These are phyloP conservation scores for Trichopria drosophilae DNA, from an alignment of 2,888 invertebrate genomes.

Conservation along the genomic window DNA sequence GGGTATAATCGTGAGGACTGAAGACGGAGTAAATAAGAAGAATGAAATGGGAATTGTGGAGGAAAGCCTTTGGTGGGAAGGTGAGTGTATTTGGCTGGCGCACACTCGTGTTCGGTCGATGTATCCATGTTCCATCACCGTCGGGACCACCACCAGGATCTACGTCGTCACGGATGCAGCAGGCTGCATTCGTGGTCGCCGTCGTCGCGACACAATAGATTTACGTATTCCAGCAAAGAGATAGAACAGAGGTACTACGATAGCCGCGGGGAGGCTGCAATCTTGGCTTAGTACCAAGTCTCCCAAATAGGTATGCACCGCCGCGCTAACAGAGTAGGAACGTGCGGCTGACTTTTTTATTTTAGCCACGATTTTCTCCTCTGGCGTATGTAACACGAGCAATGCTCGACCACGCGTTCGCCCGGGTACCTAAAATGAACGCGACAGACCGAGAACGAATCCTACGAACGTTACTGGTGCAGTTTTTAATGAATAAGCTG, in stretches of 20 bases:
- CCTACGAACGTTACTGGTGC: too few relatives aligned
- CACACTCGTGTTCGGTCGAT: too few relatives aligned
- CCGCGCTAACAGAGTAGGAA: conserved; percentile 15
- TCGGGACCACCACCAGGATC: too few relatives aligned
- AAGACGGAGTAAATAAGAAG: too few relatives aligned
- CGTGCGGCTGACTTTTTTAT: conserved; percentile 31
- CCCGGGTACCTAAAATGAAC: not conserved
- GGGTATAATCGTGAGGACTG: too few relatives aligned
- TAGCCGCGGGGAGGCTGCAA: conserved; percentile 50
- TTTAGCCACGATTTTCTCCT: conserved; percentile 17
- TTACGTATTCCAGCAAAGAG: conserved; percentile 54
- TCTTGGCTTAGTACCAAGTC: conserved; percentile 54
- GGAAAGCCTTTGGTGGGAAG: too few relatives aligned
- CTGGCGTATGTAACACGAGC: conserved; percentile 10
- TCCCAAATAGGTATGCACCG: conserved; percentile 49
- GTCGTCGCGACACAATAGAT: conserved; percentile 50
- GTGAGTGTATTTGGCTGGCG: too few relatives aligned
- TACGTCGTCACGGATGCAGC: not conserved
- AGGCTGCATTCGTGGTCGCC: not conserved
- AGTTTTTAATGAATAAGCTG: too few relatives aligned
- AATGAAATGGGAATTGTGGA: too few relatives aligned
- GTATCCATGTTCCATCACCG: too few relatives aligned
- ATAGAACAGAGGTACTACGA: conserved; percentile 48
- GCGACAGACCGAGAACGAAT: too few relatives aligned
- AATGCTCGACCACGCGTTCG: conserved; percentile 1